A percentile compares a stretch with the other conserved stretches of the same genome.
Conservation (phyloP, 2,888 invertebrate genomes). For the Heliconius erato region DNA sequence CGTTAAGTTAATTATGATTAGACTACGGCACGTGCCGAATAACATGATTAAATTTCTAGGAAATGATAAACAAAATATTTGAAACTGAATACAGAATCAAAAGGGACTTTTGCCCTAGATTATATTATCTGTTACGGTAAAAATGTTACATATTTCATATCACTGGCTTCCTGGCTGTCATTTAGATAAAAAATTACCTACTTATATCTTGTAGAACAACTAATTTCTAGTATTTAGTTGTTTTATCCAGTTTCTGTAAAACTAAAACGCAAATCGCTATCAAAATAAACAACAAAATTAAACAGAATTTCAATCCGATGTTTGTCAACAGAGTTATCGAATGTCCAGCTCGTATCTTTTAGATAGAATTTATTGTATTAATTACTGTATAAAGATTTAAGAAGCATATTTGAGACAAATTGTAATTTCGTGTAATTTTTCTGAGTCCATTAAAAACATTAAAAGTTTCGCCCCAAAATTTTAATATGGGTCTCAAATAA, state of each 20-base stretch:
- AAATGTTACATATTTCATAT: neutral
- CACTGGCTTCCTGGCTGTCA: slow-evolving; percentile 1
- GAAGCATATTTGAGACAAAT: too few relatives aligned
- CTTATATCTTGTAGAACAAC: neutral
- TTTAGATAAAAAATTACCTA: neutral
- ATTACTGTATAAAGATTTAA: neutral
- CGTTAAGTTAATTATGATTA: neutral
- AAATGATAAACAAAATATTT: neutral
- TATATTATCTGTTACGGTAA: slow-evolving; percentile 9
- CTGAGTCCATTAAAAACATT: too few relatives aligned
- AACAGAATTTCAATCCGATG: neutral
- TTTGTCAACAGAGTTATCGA: neutral
- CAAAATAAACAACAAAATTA: neutral
- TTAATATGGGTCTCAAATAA: too few relatives aligned
- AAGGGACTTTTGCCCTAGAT: slow-evolving; percentile 38
- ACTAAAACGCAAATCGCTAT: slow-evolving; percentile 3
- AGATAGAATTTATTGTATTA: neutral
- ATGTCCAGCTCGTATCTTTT: neutral
- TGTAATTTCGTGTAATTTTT: too few relatives aligned
- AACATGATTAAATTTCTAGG: too few relatives aligned
- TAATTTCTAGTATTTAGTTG: neutral
- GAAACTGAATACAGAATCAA: slow-evolving; percentile 10
- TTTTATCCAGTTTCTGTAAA: neutral
- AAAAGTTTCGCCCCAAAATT: too few relatives aligned
- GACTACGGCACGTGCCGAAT: slow-evolving; percentile 19